These are phyloP conservation scores for Herminia tarsipennalis DNA, from an alignment of 2,888 invertebrate genomes.

Conservation along the genomic window DNA sequence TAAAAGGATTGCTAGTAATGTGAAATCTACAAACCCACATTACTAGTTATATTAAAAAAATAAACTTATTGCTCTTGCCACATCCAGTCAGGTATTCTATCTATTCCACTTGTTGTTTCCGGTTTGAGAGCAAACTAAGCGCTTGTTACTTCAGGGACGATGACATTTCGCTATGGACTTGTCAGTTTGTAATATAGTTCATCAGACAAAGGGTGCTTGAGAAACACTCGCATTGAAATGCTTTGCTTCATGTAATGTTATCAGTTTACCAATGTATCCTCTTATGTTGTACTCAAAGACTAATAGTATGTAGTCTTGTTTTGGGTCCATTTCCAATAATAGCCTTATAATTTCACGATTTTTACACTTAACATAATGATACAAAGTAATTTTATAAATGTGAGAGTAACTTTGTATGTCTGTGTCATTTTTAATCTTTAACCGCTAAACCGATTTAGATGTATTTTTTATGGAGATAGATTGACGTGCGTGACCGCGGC, in stretches of 20 bases:
- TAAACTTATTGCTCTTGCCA: background rate
- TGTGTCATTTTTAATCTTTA: no score
- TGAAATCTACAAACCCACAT: no score
- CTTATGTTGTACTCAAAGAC: background rate
- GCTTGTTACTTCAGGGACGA: constrained; percentile 30
- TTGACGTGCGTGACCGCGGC: no score
- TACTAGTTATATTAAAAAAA: background rate
- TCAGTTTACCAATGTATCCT: background rate
- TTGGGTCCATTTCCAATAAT: no score
- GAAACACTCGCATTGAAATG: background rate
- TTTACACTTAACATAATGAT: no score
- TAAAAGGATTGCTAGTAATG: no score
- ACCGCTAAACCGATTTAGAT: no score
- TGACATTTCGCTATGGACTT: constrained; percentile 33
- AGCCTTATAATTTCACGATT: no score
- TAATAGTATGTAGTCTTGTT: background rate
- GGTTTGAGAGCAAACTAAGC: constrained; percentile 39
- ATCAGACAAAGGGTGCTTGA: constrained; percentile 8
- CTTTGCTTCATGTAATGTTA: background rate
- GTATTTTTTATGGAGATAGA: no score
- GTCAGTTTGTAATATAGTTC: constrained; percentile 24
- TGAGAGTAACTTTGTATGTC: no score
- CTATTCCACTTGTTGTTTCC: constrained; percentile 31
- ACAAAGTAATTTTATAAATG: no score
- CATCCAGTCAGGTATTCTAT: constrained; percentile 20